Conservation (phyloP, 2,113 vertebrate species). For the Cariama cristata region DNA sequence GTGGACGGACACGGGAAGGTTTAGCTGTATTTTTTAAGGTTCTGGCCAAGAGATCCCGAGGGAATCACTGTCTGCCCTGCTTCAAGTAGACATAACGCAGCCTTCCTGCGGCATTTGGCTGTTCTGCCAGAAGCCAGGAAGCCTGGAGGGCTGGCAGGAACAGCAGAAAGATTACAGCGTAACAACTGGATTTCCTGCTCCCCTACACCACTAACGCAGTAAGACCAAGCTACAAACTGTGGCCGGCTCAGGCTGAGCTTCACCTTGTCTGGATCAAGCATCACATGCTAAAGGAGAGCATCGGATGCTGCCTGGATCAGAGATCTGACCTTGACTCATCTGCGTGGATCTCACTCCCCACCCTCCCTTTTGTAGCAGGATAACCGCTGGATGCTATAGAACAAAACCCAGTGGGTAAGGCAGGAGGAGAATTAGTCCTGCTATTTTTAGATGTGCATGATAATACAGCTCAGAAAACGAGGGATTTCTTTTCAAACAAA, state of each 20-base stretch:
- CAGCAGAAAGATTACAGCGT: not conserved
- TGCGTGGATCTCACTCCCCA: not conserved
- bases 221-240: not conserved
- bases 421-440: constrained; percentile 40
- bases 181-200: constrained; percentile 27
- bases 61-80: not conserved
- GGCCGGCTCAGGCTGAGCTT: not conserved
- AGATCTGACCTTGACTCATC: not conserved
- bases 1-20: fast-evolving
- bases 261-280: not conserved
- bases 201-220: not conserved
- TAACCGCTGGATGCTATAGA: not conserved
- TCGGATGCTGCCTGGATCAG: not conserved
- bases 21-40: not conserved
- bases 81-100: not conserved
- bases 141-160: constrained; percentile 47
- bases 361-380: not conserved
- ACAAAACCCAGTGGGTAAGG: constrained; percentile 41
- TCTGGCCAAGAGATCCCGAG: not conserved
- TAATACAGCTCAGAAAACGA: constrained; percentile 56
- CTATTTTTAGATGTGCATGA: constrained; percentile 44
- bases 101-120: constrained; percentile 12
- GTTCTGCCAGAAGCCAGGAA: constrained; percentile 52
- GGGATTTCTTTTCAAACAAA: constrained; percentile 56
- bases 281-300: not conserved